Evolutionary conservation across 2,113 vertebrate species (phyloP).

Genomic region (Cyphomyrus discorhynchus): DNA sequence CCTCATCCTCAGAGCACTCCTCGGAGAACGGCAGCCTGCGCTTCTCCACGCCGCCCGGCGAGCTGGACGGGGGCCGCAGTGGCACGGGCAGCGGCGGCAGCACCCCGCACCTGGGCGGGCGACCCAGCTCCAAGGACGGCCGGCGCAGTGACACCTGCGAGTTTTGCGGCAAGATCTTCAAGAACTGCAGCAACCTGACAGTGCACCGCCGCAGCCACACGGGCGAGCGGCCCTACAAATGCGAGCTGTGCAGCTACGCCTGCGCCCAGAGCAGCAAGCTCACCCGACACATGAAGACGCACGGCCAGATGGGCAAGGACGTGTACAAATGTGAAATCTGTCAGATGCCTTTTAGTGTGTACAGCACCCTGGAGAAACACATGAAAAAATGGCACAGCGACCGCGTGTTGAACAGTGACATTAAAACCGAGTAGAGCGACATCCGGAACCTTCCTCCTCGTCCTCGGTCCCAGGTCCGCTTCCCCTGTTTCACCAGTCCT

Average conservation of each 20-base stretch:
- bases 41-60: conserved; percentile 91
- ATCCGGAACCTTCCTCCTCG: conserved; percentile 37
- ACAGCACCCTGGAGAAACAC: conserved; percentile 99
- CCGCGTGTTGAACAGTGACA: conserved; percentile 93
- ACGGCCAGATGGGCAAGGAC: conserved; percentile 98
- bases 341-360: conserved; percentile 99
- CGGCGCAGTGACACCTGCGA: conserved; percentile 98
- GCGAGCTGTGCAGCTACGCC: conserved; percentile 98
- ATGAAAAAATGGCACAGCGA: conserved; percentile 99
- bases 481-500: conserved; percentile 58
- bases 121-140: conserved; percentile 93
- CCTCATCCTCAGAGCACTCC: conserved; percentile 93
- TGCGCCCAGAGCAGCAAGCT: conserved; percentile 99
- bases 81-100: conserved; percentile 87
- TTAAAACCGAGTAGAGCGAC: conserved; percentile 95
- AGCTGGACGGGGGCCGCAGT: conserved; percentile 90
- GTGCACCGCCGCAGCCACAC: conserved; percentile 99
- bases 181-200: conserved; percentile 99
- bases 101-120: conserved; percentile 80
- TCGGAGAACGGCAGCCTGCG: conserved; percentile 97
- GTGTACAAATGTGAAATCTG: conserved; percentile 99
- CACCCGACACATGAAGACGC: conserved; percentile 99
- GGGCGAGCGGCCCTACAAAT: conserved; percentile 97
- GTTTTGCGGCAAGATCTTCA: conserved; percentile 98
- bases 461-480: conserved; percentile 31